Conservation (phyloP, 2,797 vertebrate genomes). For the Setipinna tenuifilis region DNA sequence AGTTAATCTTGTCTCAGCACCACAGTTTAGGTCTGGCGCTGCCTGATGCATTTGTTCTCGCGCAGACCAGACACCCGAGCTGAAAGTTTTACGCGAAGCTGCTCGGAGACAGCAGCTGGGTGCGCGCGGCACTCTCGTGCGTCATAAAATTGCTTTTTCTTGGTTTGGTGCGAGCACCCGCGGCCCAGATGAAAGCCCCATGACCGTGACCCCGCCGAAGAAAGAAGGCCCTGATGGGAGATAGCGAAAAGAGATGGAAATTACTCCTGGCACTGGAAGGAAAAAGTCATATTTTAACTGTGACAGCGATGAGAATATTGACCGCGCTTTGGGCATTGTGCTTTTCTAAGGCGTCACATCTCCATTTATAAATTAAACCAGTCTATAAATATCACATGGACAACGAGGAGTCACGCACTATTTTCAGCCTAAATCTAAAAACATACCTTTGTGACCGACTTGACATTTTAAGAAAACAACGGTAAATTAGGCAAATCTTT, state of each 20-base stretch:
- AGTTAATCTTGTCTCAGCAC: neutral
- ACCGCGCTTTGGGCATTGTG: neutral
- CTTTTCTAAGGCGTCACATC: neutral
- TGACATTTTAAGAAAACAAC: neutral
- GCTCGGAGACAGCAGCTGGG: neutral
- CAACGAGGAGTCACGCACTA: neutral
- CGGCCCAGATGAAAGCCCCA: conserved; percentile 3
- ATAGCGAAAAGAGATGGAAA: neutral
- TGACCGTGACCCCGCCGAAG: conserved; percentile 6
- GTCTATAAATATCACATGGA: neutral
- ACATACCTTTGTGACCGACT: neutral
- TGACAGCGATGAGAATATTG: neutral
- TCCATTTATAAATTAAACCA: neutral
- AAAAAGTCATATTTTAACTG: neutral
- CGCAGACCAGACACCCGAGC: neutral
- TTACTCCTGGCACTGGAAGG: neutral
- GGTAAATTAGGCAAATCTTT: too few relatives aligned
- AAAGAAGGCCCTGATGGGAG: neutral
- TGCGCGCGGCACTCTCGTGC: neutral
- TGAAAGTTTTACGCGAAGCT: neutral
- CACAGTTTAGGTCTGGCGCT: neutral
- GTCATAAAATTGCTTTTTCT: neutral
- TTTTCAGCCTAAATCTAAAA: neutral
- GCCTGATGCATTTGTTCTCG: neutral
- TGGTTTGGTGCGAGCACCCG: neutral